Evolutionary conservation across 2,888 invertebrate species (phyloP).

Genomic region (Apamea epomidion): DNA sequence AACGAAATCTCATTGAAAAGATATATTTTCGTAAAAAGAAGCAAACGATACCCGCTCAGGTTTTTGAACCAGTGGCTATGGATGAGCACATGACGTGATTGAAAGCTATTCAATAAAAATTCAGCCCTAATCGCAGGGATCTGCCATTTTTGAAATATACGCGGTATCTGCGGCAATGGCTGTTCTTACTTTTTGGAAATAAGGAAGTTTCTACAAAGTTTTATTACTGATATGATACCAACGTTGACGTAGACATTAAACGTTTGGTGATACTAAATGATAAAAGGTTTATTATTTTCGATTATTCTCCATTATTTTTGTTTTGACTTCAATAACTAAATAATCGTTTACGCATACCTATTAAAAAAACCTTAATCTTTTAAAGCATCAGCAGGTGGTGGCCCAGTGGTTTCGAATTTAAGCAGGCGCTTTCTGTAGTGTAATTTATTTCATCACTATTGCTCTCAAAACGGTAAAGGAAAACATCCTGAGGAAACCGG

Average conservation of each 20-base stretch:
- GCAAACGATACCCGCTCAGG: conserved; percentile 9
- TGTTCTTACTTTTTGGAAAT: conserved; percentile 9
- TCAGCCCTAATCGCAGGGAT: conserved; percentile 59
- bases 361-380: background rate
- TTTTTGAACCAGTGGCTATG: conserved; percentile 51
- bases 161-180: conserved; percentile 24
- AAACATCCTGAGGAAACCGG: background rate
- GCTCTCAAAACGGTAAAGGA: background rate
- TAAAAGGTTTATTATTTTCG: background rate
- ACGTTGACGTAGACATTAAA: background rate
- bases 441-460: too few relatives aligned
- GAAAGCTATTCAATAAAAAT: conserved; percentile 64
- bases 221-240: background rate
- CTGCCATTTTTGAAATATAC: conserved; percentile 52
- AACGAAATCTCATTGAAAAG: background rate
- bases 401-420: background rate
- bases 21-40: conserved; percentile 7
- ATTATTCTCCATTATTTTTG: background rate
- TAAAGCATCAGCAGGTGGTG: background rate
- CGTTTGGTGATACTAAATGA: background rate
- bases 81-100: conserved; percentile 62
- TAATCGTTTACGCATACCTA: background rate
- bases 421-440: too few relatives aligned
- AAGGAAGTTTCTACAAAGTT: conserved; percentile 28
- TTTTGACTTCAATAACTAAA: background rate